Base-by-base conservation (phyloP, 2,888 invertebrate species). In the Plagodis pulveraria region DNA sequence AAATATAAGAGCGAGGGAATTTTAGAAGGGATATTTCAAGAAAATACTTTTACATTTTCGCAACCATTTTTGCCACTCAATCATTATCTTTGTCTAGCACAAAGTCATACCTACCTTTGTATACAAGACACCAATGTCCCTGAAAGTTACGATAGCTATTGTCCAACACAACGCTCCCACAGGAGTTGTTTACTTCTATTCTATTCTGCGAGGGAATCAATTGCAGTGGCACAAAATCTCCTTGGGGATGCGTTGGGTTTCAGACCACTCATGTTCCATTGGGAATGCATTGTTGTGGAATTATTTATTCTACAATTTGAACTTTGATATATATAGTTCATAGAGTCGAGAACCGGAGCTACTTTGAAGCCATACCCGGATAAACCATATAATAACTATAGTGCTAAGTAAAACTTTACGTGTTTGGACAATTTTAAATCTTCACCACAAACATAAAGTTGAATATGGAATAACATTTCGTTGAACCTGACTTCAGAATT, bases 161-260 rank as follows among this genome's bases (percentile, higher is more conserved):
- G 78, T 78, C 68, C 65, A 57, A 67, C 72, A 77, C 80, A 80
- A 78, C 78, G 67, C 69, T 74, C 78, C 67, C 80, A 50, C 62
- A 71, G 73, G 83, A 74, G 74, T 72, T 71, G 66, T 74, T 75
- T 69, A 70, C 77, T 73, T 73, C 74, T 77, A 74, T 69, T 74
- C 72, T 75, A 57, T 62, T 62, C 59, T 58, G 55, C 57, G 54
- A 63, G 67, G 67, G 67, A 78, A 78, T 79, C 80, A 78, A 81
- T 83, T 82, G 66, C 59, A 58, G 50, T 58, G 55, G 44, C 57
- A 57, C 41, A 35, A 50, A 74, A 76, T 74, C 74, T 72, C 76
- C 59, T 49, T 66, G 65, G 72, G 76, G 83, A 72, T 70, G 70
- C 67, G 65, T 73, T 70, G 72, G 68, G 70, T 70, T 73, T 43